Evolutionary conservation across 2,888 invertebrate species (phyloP).

Genomic region (Mystacides longicornis): DNA sequence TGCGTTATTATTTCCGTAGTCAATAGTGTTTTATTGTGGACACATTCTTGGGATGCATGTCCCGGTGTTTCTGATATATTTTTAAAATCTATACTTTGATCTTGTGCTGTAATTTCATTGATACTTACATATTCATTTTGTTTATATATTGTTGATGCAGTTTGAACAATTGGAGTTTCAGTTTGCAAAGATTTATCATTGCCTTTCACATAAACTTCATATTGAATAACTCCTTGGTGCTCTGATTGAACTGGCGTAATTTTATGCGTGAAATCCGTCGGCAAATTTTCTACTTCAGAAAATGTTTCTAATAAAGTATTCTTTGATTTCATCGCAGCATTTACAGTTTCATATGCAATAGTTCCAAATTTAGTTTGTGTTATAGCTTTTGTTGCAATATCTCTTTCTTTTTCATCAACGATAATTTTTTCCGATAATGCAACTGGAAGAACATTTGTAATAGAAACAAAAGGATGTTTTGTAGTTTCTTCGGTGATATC

Average conservation of each 20-base stretch:
- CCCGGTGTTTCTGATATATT: slow-evolving; percentile 11
- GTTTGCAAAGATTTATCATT: background rate
- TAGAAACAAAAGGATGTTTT: slow-evolving; percentile 39
- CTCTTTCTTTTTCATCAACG: slow-evolving; percentile 38
- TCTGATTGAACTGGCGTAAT: slow-evolving; percentile 11
- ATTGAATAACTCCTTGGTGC: background rate
- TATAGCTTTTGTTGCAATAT: slow-evolving; percentile 30
- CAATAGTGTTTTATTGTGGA: slow-evolving; percentile 10
- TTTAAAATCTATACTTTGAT: slow-evolving; percentile 13
- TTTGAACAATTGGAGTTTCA: background rate
- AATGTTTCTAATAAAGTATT: slow-evolving; percentile 38
- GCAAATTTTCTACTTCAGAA: slow-evolving; percentile 29
- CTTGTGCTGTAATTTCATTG: slow-evolving; percentile 13
- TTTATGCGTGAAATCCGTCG: slow-evolving; percentile 26
- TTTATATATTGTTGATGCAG: slow-evolving; percentile 1
- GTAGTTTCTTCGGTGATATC: slow-evolving; percentile 27
- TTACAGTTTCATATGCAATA: slow-evolving; percentile 34
- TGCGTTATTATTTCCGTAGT: slow-evolving; percentile 15
- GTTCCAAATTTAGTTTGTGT: slow-evolving; percentile 32
- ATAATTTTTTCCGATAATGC: slow-evolving; percentile 36
- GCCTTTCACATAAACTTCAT: background rate
- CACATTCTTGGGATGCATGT: slow-evolving; percentile 27
- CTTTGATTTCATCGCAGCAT: slow-evolving; percentile 36
- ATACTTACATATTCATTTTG: slow-evolving; percentile 7
- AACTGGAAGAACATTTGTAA: slow-evolving; percentile 36